Evolutionary conservation across 2,797 vertebrate species (phyloP).

Genomic region (Adelosebastes latens): DNA sequence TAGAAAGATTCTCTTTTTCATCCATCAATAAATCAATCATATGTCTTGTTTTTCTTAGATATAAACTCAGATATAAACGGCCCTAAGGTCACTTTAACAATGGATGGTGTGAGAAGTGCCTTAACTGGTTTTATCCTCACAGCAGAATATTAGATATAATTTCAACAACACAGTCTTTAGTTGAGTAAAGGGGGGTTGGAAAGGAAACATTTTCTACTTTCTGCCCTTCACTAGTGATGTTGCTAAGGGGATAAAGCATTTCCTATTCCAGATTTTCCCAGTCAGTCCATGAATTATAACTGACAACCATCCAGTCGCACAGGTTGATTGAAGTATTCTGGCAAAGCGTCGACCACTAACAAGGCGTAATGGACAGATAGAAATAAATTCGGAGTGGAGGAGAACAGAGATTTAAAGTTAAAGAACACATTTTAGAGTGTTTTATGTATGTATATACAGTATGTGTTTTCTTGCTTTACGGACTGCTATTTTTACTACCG

Average conservation of each 20-base stretch:
- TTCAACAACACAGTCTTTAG: not conserved
- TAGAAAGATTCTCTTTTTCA: not conserved
- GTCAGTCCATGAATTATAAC: not conserved
- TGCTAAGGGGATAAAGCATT: not conserved
- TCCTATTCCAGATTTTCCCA: not conserved
- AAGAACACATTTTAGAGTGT: not conserved
- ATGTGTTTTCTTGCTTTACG: not conserved
- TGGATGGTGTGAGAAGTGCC: not conserved
- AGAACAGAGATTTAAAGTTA: not conserved
- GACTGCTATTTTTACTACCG: not conserved
- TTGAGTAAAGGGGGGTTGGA: not conserved
- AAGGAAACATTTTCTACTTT: not conserved
- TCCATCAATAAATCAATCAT: slow-evolving; percentile 17
- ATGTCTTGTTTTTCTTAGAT: not conserved
- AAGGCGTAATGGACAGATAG: not conserved
- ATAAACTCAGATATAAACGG: not conserved
- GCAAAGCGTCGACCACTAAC: not conserved
- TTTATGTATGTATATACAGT: not conserved
- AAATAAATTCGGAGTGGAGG: not conserved
- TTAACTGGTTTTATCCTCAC: not conserved
- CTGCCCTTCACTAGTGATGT: slow-evolving; percentile 6
- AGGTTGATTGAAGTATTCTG: not conserved
- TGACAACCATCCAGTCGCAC: not conserved
- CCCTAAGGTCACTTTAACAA: not conserved
- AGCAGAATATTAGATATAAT: not conserved